Evolutionary conservation across 2,797 vertebrate genomes (phyloP), one percentile per base, ranked within the genome.

Genomic region (Salarias fasciatus): DNA sequence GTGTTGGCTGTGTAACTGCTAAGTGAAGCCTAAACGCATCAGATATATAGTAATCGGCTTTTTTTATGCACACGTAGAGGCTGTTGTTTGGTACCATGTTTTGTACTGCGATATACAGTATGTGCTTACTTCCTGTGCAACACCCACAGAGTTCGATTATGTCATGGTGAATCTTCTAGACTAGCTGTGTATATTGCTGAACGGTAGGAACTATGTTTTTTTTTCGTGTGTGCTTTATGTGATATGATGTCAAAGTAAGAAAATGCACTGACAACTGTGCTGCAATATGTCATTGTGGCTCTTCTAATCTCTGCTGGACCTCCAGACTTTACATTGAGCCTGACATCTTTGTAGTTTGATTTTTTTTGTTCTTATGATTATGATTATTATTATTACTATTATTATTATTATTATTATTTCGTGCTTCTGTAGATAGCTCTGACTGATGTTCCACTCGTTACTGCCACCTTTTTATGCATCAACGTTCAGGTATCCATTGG

Each of bases 181-280:
- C 62, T 80, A 77, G 83, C 82, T 85, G 79, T 88, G 73, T 87
- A 87, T 76, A 83, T 86, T 56, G 38, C 77, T 85, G 71, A 89
- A 73, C 46, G 60, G 74, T 86, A 79, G 75, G 61, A 86, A 72
- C 63, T 63, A 63, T 79, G 81, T 88, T 81, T 82, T 81, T 33
- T 63, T 79, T 81, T 88, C 82, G 80, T 81, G 33, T 2, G 79
- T 87, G 83, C 76, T 88, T 82, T 74, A 71, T 89, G 83, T 90
- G 83, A 80, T 82, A 86, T 86, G 81, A 84, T 91, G 89, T 89
- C 84, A 82, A 88, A 81, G 78, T 86, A 68, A 87, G 79, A 82
- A 81, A 86, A 86, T 87, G 84, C 88, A 87, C 85, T 88, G 77
- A 86, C 77, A 80, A 66, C 74, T 69, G 80, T 69, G 75, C 83